A percentile compares a stretch with the other conserved stretches of the same genome.
phyloP scores from a whole-genome alignment of 1,140 invertebrate species.

The Ostrea denselamellosa region DNA sequence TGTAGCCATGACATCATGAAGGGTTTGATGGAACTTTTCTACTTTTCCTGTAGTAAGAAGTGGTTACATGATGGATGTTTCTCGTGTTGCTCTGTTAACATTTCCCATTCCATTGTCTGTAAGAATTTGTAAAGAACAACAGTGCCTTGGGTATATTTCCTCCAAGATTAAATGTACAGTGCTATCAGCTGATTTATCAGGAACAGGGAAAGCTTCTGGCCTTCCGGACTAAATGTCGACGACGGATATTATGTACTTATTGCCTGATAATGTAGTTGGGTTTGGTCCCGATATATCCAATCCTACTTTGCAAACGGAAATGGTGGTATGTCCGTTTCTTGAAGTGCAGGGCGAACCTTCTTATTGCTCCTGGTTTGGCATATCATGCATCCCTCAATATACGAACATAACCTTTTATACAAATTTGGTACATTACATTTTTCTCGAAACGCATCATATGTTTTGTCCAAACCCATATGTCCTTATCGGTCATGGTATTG shows the following conservation, averaged over 20 bases:
- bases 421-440: constrained; percentile 51
- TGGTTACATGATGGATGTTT: constrained; percentile 55
- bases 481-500: constrained; percentile 54
- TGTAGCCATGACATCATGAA: constrained; percentile 41
- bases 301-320: constrained; percentile 53
- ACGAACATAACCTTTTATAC: constrained; percentile 48
- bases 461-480: constrained; percentile 56
- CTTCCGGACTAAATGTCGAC: constrained; percentile 54
- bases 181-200: constrained; percentile 49
- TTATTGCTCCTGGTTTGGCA: constrained; percentile 49
- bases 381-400: constrained; percentile 49
- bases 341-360: constrained; percentile 17
- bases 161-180: constrained; percentile 54
- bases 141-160: constrained; percentile 52
- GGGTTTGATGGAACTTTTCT: constrained; percentile 40
- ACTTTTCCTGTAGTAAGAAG: constrained; percentile 40
- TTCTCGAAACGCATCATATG: constrained; percentile 45
- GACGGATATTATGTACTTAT: constrained; percentile 58
- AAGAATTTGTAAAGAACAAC: constrained; percentile 43
- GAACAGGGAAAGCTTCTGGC: constrained; percentile 54
- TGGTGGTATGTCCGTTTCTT: constrained; percentile 54
- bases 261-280: constrained; percentile 51
- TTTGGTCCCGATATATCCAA: constrained; percentile 56
- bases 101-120: constrained; percentile 57
- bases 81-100: constrained; percentile 22